A percentile compares a stretch with the other conserved stretches of the same genome.
Conservation (phyloP, 1,140 invertebrate genomes). For the Hypsibius dujardini region DNA sequence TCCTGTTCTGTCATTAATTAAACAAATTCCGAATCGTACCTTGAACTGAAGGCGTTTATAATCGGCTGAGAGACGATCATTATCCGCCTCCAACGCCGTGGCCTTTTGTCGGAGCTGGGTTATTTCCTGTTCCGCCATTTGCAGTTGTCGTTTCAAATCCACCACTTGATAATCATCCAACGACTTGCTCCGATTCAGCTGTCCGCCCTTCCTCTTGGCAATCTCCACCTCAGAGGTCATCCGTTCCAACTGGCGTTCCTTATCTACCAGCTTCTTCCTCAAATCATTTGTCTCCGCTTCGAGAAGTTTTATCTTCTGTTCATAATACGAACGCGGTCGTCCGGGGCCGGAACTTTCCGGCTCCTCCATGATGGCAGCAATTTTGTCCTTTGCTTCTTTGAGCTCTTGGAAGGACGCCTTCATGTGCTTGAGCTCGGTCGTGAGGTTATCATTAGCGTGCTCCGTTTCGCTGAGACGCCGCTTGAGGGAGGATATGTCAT, state of each 20-base stretch:
- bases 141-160: constrained; percentile 51
- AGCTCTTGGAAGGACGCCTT: constrained; percentile 37
- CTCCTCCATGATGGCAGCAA: constrained; percentile 24
- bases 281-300: constrained; percentile 53
- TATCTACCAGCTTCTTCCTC: constrained; percentile 57
- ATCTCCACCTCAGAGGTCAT: background rate
- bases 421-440: constrained; percentile 54
- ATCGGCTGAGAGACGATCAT: constrained; percentile 50
- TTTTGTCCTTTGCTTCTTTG: constrained; percentile 18
- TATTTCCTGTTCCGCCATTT: constrained; percentile 53
- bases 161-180: constrained; percentile 39
- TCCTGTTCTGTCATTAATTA: no score
- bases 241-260: constrained; percentile 28
- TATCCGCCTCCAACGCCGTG: constrained; percentile 48
- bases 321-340: constrained; percentile 33
- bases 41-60: constrained; percentile 43
- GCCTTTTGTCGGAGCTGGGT: constrained; percentile 44
- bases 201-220: background rate
- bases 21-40: background rate
- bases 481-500: constrained; percentile 58
- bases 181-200: background rate
- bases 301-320: constrained; percentile 47
- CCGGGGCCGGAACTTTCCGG: constrained; percentile 21
- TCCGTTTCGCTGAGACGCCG: constrained; percentile 66
- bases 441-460: constrained; percentile 52